A percentile compares a stretch with the other conserved stretches of the same genome.
Evolutionary conservation across 2,797 vertebrate species (phyloP).

Genomic region (Siniperca scherzeri): DNA sequence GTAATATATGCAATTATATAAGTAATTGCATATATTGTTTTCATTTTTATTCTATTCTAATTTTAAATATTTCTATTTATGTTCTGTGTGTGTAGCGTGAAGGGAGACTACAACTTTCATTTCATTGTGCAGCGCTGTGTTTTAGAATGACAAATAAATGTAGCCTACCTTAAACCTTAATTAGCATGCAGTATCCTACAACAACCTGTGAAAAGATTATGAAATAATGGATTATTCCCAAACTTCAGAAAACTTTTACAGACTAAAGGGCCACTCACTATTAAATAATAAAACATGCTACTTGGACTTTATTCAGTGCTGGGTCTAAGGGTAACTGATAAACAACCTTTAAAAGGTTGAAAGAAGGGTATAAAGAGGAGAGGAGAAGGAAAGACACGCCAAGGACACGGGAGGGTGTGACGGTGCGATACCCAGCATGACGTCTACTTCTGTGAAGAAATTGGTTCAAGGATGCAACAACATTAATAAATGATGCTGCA

Average conservation of each 20-base stretch:
- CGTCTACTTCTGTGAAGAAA: constrained; percentile 58
- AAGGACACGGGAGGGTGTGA: constrained; percentile 64
- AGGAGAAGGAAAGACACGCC: constrained; percentile 20
- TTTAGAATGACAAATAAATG: too few species aligned
- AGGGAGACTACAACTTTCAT: too few species aligned
- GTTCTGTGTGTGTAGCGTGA: too few species aligned
- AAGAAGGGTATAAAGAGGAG: constrained; percentile 13
- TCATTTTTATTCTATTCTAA: too few species aligned
- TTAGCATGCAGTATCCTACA: not conserved
- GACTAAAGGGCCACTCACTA: not conserved
- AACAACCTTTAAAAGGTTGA: constrained; percentile 32
- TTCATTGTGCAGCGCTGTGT: too few species aligned
- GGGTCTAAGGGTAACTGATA: constrained; percentile 17
- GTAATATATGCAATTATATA: too few species aligned
- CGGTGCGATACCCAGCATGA: constrained; percentile 56
- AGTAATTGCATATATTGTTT: too few species aligned
- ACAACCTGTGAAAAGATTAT: not conserved
- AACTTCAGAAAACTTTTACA: not conserved
- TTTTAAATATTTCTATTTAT: too few species aligned
- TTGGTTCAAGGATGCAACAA: constrained; percentile 67
- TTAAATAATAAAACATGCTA: constrained; percentile 2
- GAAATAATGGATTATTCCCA: not conserved
- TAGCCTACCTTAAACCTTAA: too few species aligned
- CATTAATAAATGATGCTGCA: constrained; percentile 71
- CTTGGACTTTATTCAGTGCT: not conserved